These are phyloP conservation scores for Aphelenchoides bicaudatus DNA, from an alignment of 2,888 invertebrate genomes.

Conservation along the genomic window DNA sequence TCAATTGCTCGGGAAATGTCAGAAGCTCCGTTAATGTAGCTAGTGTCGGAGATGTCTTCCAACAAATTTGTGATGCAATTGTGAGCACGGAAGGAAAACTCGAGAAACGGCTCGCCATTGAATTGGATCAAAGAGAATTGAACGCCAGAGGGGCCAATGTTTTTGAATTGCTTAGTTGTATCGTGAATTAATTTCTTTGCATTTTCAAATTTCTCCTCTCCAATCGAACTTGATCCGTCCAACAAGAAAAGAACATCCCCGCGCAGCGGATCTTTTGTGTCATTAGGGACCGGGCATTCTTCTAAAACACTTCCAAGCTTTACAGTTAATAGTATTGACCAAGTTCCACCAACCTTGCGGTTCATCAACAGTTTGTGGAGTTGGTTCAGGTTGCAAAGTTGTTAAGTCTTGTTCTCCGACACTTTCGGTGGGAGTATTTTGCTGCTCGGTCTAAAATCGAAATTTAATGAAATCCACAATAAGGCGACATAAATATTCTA, in stretches of 20 bases:
- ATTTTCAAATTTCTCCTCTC: slow-evolving; percentile 41
- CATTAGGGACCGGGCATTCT: slow-evolving; percentile 46
- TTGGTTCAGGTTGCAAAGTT: no score
- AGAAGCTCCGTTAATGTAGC: slow-evolving; percentile 48
- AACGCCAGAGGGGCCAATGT: slow-evolving; percentile 50
- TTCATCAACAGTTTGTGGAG: slow-evolving; percentile 23
- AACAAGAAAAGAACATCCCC: slow-evolving; percentile 53
- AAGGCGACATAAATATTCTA: not conserved
- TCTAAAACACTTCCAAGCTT: no score
- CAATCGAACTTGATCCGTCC: slow-evolving; percentile 47
- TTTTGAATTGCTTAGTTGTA: slow-evolving; percentile 44
- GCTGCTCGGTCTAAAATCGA: not conserved
- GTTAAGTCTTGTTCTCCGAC: no score
- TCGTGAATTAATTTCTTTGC: slow-evolving; percentile 45
- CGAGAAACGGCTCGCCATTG: slow-evolving; percentile 50
- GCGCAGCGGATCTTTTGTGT: slow-evolving; percentile 32
- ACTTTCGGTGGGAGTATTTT: slow-evolving; percentile 1
- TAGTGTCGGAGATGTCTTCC: slow-evolving; percentile 49
- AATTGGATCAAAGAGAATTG: slow-evolving; percentile 54
- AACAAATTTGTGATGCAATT: slow-evolving; percentile 46
- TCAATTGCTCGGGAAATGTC: slow-evolving; percentile 48
- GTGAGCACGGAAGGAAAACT: slow-evolving; percentile 52
- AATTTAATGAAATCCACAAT: not conserved
- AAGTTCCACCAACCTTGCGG: not conserved
- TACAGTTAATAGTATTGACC: no score